These are phyloP conservation scores for Patella caerulea DNA, from an alignment of 2,888 invertebrate genomes.

Conservation along the genomic window DNA sequence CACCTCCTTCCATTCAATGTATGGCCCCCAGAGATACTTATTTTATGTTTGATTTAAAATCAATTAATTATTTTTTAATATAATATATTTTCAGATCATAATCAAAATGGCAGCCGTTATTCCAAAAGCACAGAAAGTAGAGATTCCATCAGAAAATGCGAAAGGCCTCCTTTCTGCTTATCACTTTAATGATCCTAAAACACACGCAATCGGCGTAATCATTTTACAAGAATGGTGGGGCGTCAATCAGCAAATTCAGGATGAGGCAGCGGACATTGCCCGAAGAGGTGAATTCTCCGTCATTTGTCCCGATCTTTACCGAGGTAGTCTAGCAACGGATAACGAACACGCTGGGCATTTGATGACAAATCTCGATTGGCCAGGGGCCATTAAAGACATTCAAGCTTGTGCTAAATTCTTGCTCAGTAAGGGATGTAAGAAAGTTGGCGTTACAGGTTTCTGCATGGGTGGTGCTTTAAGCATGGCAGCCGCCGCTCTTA, in stretches of 20 bases:
- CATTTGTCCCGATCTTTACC: constrained; percentile 62
- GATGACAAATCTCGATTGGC: constrained; percentile 63
- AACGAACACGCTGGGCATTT: constrained; percentile 62
- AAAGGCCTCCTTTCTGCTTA: neutral
- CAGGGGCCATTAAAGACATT: constrained; percentile 61
- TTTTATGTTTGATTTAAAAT: too few species aligned
- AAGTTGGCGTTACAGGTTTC: constrained; percentile 68
- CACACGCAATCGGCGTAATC: constrained; percentile 44
- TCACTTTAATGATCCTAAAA: neutral
- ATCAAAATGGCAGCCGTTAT: neutral
- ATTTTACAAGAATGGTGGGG: constrained; percentile 66
- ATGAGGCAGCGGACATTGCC: constrained; percentile 46
- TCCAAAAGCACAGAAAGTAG: neutral
- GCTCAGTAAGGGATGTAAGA: constrained; percentile 47
- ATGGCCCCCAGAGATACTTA: too few species aligned
- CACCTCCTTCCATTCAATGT: too few species aligned
- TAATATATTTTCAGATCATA: too few species aligned
- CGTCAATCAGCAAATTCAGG: constrained; percentile 59
- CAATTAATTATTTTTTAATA: too few species aligned
- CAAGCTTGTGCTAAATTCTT: constrained; percentile 55
- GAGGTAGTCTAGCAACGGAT: constrained; percentile 59
- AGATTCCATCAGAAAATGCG: neutral
- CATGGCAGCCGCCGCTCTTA: constrained; percentile 53
- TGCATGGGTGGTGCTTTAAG: constrained; percentile 68
- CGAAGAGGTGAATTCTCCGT: constrained; percentile 50